phyloP scores from a whole-genome alignment of 2,113 vertebrate species.

The Stercorarius parasiticus region DNA sequence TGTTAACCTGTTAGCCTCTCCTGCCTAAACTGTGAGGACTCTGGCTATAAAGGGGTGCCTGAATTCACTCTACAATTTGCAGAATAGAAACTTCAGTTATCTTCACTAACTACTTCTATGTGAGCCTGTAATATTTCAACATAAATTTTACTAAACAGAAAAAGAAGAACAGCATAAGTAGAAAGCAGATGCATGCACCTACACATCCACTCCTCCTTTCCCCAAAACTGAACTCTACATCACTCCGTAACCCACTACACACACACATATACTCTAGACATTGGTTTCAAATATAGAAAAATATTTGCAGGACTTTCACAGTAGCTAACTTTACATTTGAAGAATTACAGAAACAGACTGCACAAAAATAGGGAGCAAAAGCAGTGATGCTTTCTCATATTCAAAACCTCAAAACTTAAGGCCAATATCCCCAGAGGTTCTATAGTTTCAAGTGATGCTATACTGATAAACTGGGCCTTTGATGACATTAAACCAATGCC shows the following conservation, averaged over 20 bases:
- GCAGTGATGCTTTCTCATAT: background rate
- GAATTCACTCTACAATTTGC: background rate
- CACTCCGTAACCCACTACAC: background rate
- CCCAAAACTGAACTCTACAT: background rate
- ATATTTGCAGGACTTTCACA: background rate
- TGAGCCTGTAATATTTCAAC: background rate
- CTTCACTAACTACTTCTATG: background rate
- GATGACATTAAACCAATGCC: background rate
- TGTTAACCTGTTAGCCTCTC: background rate
- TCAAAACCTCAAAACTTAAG: background rate
- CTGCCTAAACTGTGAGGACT: background rate
- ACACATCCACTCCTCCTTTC: background rate
- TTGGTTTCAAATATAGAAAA: background rate
- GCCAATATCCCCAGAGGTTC: background rate
- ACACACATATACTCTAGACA: rapidly evolving
- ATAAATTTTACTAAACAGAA: background rate
- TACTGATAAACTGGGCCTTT: background rate
- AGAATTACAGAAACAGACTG: background rate
- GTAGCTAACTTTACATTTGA: background rate
- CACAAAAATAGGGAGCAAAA: background rate
- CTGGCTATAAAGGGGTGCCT: background rate
- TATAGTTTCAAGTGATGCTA: background rate
- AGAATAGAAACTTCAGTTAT: background rate
- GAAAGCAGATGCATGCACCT: background rate
- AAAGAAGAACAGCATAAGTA: background rate